Base-by-base conservation (phyloP, 2,797 vertebrate genomes). In the Eurystomus glaucurus region DNA sequence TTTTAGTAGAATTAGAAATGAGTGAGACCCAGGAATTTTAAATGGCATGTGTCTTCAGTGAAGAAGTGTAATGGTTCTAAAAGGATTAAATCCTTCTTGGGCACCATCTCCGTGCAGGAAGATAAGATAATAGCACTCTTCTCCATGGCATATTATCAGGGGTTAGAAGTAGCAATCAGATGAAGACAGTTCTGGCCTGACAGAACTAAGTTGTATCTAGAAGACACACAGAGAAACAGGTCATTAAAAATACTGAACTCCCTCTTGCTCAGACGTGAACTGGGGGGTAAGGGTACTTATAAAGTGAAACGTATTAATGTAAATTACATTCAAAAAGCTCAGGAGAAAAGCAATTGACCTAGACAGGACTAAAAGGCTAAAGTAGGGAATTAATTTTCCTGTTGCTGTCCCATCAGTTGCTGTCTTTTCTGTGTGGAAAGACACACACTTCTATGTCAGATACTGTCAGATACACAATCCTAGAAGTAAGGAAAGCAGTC, bases 201-300 rank as follows among this genome's bases (percentile, higher is more conserved):
- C 0, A 75, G 46, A 82, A 15, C 14, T 31, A 48, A 65, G 2
- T 1, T 55, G 20, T 13, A 39, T 78, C 18, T 82, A 45, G 52
- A 88, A 23, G 66, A 60, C 17, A 18, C 3, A 8, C 5, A 39
- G 52, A 85, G n/a, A 15, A 71, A 17, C 2, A 46, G 3, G 8
- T 18, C n/a, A 62, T 45, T 6, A 78, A 70, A 75, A 86, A 48
- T 51, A 3, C 7, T 83, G 55, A 70, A n/a, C 43, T 60, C 5
- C 4, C 7, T 89, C 4, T 17, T 58, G 14, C 26, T 57, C 55
- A 57, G 16, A 23, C 41, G 21, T 78, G 28, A 77, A 2, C 3
- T 35, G 6, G 1, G 3, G 3, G 1, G 9, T 70, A 43, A 31
- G 4, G 8, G 5, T 31, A 13, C 15, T 72, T 64, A 28, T 50